Conservation (phyloP, 2,888 invertebrate genomes). For the Amphimallon solstitiale region DNA sequence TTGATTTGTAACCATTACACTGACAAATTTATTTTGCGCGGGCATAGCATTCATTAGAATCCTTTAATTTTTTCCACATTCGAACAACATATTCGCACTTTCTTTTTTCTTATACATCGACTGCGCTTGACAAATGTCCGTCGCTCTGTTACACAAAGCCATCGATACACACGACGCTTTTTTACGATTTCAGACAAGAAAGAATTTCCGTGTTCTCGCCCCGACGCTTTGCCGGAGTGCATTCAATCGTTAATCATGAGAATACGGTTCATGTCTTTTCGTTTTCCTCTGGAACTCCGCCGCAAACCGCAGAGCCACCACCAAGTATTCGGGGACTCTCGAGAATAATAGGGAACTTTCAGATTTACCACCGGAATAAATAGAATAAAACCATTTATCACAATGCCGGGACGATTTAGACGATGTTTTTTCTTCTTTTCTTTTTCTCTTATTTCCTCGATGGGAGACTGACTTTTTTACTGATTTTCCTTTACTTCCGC, state of each 20-base stretch:
- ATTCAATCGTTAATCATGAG: slow-evolving; percentile 64
- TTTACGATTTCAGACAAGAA: slow-evolving; percentile 59
- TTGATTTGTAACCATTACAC: too few relatives aligned
- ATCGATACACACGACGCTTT: slow-evolving; percentile 53
- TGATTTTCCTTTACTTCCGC: slow-evolving; percentile 31
- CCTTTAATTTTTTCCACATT: too few relatives aligned
- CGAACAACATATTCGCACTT: too few relatives aligned
- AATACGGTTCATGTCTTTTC: slow-evolving; percentile 57
- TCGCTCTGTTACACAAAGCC: slow-evolving; percentile 58
- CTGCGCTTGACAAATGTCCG: slow-evolving; percentile 61
- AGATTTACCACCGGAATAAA: slow-evolving; percentile 44
- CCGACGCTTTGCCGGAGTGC: slow-evolving; percentile 60
- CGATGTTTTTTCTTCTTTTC: slow-evolving; percentile 33
- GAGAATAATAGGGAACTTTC: slow-evolving; percentile 43
- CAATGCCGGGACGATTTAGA: slow-evolving; percentile 38
- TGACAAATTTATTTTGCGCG: too few relatives aligned
- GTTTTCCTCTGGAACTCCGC: slow-evolving; percentile 51
- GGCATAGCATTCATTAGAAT: too few relatives aligned
- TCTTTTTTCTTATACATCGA: slow-evolving; percentile 57
- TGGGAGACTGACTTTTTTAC: slow-evolving; percentile 18
- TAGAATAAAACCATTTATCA: slow-evolving; percentile 40
- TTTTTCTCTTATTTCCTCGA: slow-evolving; percentile 18
- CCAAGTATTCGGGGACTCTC: slow-evolving; percentile 39
- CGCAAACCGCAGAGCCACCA: too few relatives aligned
- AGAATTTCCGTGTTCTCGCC: slow-evolving; percentile 63